Evolutionary conservation across 92 coral and sea anemone species (phyloP), one percentile per base, ranked within the genome.

Genomic region (Bergia puertoricense): DNA sequence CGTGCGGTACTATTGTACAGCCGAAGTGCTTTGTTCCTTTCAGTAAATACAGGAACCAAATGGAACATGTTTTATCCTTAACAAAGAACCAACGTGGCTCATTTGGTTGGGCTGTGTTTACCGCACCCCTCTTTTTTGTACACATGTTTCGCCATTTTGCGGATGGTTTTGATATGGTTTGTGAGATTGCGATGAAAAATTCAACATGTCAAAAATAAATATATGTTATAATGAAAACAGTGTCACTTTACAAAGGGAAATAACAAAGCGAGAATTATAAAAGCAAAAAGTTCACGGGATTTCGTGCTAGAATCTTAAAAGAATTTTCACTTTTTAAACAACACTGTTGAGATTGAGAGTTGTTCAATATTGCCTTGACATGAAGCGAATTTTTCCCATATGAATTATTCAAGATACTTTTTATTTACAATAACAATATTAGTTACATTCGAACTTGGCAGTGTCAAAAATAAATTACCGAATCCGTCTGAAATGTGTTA

Each of bases 351-450:
- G 45, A 37, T 16, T 42, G 57, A 66, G 54, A 22, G 38, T 65
- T 69, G 75, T 13, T 39, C 54, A 82, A 69, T 42, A 44, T 45
- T 84, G 14, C 66, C 22, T 11, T 23, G 65, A 18, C 79, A 71
- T 56, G 44, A 69, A 71, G 48, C 45, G 41, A 11, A 71, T 36
- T 69, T 84, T 84, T 84, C 87, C 87, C 87, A 84, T 20, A 84
- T 84, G 54, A 84, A 84, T 84, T 84, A 84, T 84, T 84, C 78
- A 84, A 48, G 65, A 36, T 36, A 67, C 14, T 5, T 13, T 82
- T 23, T 84, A 84, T 84, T 69, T 69, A 68, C 87, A 84, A 48
- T 46, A 84, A 84, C 87, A 48, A 71, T 72, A 84, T 71, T 84
- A 71, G 68, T 68, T 71, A 50, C 66, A 57, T 13, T 16, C 23